Evolutionary conservation across 2,113 vertebrate genomes (phyloP).

Genomic region (Meriones unguiculatus): DNA sequence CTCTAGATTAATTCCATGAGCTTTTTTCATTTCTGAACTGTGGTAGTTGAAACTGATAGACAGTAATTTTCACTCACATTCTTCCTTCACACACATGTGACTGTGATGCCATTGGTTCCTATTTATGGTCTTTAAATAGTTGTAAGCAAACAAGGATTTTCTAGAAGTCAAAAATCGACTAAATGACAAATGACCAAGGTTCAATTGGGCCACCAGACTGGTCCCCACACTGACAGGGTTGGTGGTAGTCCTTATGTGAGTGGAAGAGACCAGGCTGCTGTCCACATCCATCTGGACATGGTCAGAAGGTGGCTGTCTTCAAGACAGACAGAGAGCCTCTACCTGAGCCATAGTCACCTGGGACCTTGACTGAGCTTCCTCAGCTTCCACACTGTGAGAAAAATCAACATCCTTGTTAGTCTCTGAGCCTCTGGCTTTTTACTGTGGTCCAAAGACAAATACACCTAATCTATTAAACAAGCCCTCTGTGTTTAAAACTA

Average conservation of each 20-base stretch:
- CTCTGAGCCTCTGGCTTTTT: neutral
- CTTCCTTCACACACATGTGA: neutral
- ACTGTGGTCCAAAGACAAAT: neutral
- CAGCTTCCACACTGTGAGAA: neutral
- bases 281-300: too few relatives aligned
- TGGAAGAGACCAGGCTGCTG: neutral
- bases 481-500: neutral
- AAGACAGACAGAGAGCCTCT: neutral
- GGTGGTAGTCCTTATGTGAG: neutral
- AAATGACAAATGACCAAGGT: neutral
- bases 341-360: neutral
- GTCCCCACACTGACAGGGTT: neutral
- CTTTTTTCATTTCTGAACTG: neutral
- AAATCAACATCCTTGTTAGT: neutral
- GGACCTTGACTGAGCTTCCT: neutral
- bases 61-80: neutral
- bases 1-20: neutral
- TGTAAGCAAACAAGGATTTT: neutral
- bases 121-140: neutral
- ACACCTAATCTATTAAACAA: neutral
- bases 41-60: neutral
- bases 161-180: neutral
- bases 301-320: neutral
- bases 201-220: neutral
- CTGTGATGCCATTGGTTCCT: fast-evolving